These are phyloP conservation scores for Sminthopsis crassicaudata DNA, from an alignment of 2,113 vertebrate genomes.

Conservation along the genomic window DNA sequence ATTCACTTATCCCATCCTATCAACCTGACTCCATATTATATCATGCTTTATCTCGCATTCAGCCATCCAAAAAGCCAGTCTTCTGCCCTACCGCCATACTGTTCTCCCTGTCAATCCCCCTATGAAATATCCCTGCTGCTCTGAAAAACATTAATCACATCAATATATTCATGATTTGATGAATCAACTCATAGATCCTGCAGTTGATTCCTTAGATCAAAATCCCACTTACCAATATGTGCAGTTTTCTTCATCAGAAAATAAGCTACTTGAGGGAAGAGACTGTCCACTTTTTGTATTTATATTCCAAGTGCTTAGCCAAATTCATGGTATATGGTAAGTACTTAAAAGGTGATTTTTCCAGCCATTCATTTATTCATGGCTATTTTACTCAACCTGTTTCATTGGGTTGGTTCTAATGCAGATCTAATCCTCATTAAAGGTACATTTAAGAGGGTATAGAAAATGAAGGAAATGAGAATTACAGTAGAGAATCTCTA, in stretches of 20 bases:
- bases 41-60: neutral
- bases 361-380: neutral
- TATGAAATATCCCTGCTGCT: neutral
- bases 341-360: too few species aligned
- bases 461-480: neutral
- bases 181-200: neutral
- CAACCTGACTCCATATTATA: neutral
- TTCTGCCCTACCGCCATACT: neutral
- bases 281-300: neutral
- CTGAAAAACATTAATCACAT: neutral
- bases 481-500: neutral
- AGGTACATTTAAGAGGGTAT: neutral
- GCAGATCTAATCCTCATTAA: neutral
- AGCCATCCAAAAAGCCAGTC: neutral
- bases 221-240: neutral
- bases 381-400: neutral
- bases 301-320: neutral
- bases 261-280: neutral
- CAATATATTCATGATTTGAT: neutral
- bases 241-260: neutral
- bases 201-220: neutral
- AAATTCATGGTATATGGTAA: neutral
- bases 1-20: neutral
- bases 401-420: slow-evolving; percentile 7
- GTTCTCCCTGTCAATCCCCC: neutral